phyloP scores from a whole-genome alignment of 2,113 vertebrate genomes.

The Indicator indicator region DNA sequence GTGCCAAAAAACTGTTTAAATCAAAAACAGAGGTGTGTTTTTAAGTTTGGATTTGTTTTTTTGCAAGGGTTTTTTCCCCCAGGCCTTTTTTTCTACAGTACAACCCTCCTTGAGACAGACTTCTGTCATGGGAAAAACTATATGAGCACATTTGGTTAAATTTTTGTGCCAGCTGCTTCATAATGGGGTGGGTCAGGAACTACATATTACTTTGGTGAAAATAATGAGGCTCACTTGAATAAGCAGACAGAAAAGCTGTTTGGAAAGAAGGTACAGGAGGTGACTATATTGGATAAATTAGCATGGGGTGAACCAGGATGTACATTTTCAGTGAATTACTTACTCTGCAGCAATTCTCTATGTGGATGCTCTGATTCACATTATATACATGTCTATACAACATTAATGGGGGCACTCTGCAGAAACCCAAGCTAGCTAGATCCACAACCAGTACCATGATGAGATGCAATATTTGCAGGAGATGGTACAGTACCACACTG shows the following conservation, averaged over 20 bases:
- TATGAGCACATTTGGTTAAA: background rate
- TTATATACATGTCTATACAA: background rate
- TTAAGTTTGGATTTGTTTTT: background rate
- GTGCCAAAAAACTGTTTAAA: background rate
- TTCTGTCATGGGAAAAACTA: background rate
- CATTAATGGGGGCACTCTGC: background rate
- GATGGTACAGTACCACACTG: background rate
- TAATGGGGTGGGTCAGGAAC: background rate
- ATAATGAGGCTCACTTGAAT: background rate
- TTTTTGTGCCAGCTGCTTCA: background rate
- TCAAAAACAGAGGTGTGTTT: background rate
- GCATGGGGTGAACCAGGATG: background rate
- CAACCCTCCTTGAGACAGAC: background rate
- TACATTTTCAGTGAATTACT: background rate
- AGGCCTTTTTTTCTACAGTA: background rate
- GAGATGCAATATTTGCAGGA: background rate
- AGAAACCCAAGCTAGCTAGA: background rate
- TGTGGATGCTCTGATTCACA: background rate
- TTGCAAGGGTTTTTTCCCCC: background rate
- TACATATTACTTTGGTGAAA: background rate
- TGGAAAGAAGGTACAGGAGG: background rate
- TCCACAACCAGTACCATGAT: background rate
- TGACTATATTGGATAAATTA: background rate
- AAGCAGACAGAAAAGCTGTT: background rate
- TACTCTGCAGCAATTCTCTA: background rate